Evolutionary conservation across 2,113 vertebrate species (phyloP).

Genomic region (Talpa occidentalis): DNA sequence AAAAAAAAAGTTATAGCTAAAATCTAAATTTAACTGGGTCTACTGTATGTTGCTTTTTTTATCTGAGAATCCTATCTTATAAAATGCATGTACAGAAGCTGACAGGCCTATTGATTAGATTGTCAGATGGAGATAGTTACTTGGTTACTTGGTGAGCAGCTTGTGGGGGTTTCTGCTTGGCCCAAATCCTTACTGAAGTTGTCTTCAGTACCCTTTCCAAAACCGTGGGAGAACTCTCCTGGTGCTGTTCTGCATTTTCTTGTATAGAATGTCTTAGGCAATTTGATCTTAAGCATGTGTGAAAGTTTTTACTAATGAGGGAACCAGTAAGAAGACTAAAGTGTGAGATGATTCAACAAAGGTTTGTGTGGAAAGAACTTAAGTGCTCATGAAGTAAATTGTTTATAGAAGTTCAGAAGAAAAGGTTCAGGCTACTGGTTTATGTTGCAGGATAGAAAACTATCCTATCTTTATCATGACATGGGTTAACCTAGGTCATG

Average conservation of each 20-base stretch:
- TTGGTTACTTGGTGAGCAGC: neutral
- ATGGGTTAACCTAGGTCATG: neutral
- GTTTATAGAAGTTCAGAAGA: neutral
- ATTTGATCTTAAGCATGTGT: neutral
- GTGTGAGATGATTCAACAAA: neutral
- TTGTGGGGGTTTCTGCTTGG: neutral
- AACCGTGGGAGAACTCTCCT: neutral
- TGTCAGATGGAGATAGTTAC: neutral
- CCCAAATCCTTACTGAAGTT: neutral
- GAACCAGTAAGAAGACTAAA: neutral
- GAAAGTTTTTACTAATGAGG: neutral
- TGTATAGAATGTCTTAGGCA: neutral
- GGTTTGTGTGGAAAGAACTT: neutral
- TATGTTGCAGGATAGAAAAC: neutral
- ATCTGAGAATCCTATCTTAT: neutral
- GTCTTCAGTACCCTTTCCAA: accelerated
- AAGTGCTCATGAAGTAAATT: neutral
- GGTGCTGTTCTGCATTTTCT: neutral
- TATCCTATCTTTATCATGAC: neutral
- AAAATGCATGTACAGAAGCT: neutral
- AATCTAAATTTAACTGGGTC: neutral
- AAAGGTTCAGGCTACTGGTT: neutral
- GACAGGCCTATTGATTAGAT: neutral
- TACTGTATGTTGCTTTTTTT: neutral
- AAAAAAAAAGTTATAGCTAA: neutral